Base-by-base conservation (phyloP, 2,888 invertebrate species). In the Caenorhabditis imperialis region DNA sequence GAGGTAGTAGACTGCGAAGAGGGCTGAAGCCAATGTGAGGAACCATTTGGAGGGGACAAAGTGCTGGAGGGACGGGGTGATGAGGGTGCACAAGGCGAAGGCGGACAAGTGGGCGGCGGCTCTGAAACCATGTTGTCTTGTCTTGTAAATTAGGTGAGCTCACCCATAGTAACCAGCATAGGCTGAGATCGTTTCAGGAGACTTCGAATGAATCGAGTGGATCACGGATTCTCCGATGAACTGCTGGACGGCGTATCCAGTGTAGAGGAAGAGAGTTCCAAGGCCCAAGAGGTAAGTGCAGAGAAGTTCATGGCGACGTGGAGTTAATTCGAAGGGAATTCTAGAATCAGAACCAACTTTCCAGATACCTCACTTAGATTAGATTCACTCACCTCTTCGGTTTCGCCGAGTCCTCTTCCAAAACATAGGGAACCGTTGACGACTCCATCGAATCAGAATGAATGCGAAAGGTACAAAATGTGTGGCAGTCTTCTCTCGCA, bases 131-230 rank as follows among this genome's bases (percentile, higher is more conserved):
- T 16, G 38, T n/a, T 37, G 20, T 14, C 6, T 10, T n/a, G 18
- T 5, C 3, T 27, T n/a, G n/a, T n/a, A n/a, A n/a, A n/a, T n/a
- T 16, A 27, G 27, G 0, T 14, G 12, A 35, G 42, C 70, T 35
- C 18, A 78, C 78, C 78, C 78, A 62, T 78, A 76, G 55, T 78
- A 78, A n/a, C 78, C 78, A 22, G 78, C 78, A 50, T 74, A 78
- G 1, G 55, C 71, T 2, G 76, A 76, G 22, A 78, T 78, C 23
- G 55, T 57, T 30, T 75, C 75, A 5, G 78, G 75, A n/a, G 65
- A 50, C 45, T 70, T 76, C 25, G 61, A 48, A 27, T 78, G 78
- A 23, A 76, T 70, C 30, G 76, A 76, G 23, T 74, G 76, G 35
- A 78, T 73, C 42, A 78, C 74, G 14, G 76, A 67, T 23, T 78